A percentile compares a stretch with the other conserved stretches of the same genome.
These are phyloP conservation scores for Eptatretus atami DNA, from an alignment of 2,797 vertebrate species.

Conservation along the genomic window DNA sequence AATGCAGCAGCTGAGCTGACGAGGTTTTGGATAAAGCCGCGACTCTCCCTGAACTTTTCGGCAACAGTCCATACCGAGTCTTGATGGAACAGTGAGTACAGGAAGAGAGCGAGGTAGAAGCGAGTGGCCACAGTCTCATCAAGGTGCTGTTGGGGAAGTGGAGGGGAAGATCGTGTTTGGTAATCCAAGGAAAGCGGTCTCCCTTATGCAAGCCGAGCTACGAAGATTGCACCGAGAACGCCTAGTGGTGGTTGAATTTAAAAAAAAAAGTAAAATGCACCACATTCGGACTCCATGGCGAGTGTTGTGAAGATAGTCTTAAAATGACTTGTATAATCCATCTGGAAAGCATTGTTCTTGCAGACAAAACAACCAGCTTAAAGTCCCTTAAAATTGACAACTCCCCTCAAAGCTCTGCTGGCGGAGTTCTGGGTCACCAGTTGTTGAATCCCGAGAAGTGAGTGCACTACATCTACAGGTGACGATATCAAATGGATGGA, in stretches of 20 bases:
- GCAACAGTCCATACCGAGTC: slow-evolving; percentile 44
- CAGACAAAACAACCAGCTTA: no score
- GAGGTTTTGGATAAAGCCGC: slow-evolving; percentile 50
- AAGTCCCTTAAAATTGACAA: no score
- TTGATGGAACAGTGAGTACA: slow-evolving; percentile 40
- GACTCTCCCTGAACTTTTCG: slow-evolving; percentile 35
- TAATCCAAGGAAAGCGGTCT: not conserved
- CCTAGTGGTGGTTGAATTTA: no score
- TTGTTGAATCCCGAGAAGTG: no score
- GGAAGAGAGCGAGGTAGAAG: slow-evolving; percentile 44
- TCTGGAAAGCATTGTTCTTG: no score
- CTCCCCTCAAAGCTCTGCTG: no score
- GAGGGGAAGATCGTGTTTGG: not conserved
- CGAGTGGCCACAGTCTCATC: slow-evolving; percentile 22
- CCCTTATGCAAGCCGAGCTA: not conserved
- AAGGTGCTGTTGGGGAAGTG: slow-evolving; percentile 19
- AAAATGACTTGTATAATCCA: not conserved
- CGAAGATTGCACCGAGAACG: no score
- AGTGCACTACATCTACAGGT: no score
- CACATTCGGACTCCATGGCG: no score
- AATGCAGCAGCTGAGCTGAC: slow-evolving; percentile 49
- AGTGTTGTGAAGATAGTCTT: not conserved
- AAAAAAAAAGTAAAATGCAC: no score
- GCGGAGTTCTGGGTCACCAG: no score
- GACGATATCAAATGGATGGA: no score